phyloP scores from a whole-genome alignment of 2,888 invertebrate species.

The Chorisops tibialis region DNA sequence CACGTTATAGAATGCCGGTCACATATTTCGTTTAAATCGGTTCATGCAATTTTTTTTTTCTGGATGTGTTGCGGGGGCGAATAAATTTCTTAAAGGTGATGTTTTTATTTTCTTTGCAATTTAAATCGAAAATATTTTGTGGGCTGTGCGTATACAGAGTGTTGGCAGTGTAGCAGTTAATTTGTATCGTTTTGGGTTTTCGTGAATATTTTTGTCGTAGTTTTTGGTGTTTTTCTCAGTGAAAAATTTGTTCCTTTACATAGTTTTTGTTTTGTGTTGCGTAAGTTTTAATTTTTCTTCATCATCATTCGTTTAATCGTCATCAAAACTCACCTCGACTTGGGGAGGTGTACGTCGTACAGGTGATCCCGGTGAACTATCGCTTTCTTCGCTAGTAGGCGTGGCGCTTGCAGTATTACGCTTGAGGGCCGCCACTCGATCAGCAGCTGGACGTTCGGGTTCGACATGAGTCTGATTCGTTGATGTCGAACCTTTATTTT shows the following conservation, averaged over 20 bases:
- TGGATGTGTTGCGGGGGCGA: neutral
- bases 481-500: conserved; percentile 71
- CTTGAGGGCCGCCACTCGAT: conserved; percentile 55
- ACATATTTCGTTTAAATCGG: conserved; percentile 16
- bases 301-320: conserved; percentile 29
- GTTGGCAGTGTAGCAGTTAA: no score
- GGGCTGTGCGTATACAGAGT: no score
- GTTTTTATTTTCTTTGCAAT: neutral
- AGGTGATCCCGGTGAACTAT: conserved; percentile 59
- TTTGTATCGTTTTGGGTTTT: no score
- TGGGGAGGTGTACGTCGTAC: conserved; percentile 68
- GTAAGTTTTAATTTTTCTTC: no score
- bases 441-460: conserved; percentile 57
- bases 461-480: conserved; percentile 53
- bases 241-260: no score
- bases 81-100: neutral
- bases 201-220: no score
- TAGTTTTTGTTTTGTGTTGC: no score
- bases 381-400: conserved; percentile 57
- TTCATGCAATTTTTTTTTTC: neutral
- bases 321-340: conserved; percentile 68
- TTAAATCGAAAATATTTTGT: neutral
- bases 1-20: conserved; percentile 5
- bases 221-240: no score
- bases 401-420: conserved; percentile 28